Percentiles rank a stretch among this genome's conserved stretches.
Evolutionary conservation across 2,797 vertebrate species (phyloP).

Genomic region (Lagodon rhomboides): DNA sequence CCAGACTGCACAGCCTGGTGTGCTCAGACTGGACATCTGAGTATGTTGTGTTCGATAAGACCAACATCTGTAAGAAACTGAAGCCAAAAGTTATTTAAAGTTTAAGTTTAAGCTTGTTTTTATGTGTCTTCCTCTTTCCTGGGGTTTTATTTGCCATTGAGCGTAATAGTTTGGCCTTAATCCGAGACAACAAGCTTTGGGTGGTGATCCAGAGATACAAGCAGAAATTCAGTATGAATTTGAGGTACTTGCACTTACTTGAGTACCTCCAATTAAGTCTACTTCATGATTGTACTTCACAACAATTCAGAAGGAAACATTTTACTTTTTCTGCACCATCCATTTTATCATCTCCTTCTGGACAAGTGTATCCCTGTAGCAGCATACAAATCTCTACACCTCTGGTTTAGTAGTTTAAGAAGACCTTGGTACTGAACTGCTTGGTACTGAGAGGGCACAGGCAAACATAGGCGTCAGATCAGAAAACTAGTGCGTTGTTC

Average conservation of each 20-base stretch:
- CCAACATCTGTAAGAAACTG: conserved; percentile 28
- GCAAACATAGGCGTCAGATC: no score
- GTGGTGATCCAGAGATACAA: background rate
- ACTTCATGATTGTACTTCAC: background rate
- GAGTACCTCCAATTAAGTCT: background rate
- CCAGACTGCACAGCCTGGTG: conserved; percentile 4
- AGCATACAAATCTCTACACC: background rate
- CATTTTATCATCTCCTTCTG: no score
- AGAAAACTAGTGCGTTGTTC: no score
- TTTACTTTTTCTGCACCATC: background rate
- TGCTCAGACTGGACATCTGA: conserved; percentile 38
- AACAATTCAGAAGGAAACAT: background rate
- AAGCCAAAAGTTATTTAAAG: background rate
- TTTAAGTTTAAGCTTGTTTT: background rate
- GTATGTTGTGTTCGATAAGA: conserved; percentile 21
- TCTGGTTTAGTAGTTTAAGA: background rate
- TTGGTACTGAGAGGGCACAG: background rate
- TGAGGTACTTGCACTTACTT: background rate
- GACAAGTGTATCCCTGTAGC: no score
- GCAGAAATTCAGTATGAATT: background rate
- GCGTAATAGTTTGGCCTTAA: background rate
- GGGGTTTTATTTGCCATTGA: background rate
- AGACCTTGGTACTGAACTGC: background rate
- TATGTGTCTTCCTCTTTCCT: background rate
- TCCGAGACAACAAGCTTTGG: background rate